These are phyloP conservation scores for Nomada lathburiana DNA, from an alignment of 2,888 invertebrate genomes.

Conservation along the genomic window DNA sequence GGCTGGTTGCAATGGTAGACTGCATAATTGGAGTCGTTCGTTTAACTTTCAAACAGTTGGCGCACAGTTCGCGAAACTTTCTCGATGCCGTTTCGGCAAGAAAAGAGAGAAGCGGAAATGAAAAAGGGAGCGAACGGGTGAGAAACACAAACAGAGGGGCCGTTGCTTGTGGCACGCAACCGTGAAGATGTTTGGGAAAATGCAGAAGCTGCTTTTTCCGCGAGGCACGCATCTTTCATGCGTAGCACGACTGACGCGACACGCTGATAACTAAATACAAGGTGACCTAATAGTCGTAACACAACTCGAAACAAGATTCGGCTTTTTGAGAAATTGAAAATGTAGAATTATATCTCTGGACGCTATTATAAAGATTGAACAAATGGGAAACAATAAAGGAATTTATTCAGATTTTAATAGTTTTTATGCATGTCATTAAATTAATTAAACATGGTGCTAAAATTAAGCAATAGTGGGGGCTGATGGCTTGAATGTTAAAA, in stretches of 20 bases:
- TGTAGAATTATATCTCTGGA: no score
- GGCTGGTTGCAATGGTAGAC: constrained; percentile 71
- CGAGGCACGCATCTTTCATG: constrained; percentile 14
- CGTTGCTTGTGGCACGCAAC: constrained; percentile 39
- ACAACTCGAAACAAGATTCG: constrained; percentile 4
- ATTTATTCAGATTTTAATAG: no score
- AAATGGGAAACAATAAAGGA: no score
- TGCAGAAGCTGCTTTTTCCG: constrained; percentile 59
- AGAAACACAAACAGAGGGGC: constrained; percentile 19
- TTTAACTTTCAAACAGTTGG: constrained; percentile 78
- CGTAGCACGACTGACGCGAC: constrained; percentile 15
- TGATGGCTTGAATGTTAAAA: no score
- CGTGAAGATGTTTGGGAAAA: constrained; percentile 50
- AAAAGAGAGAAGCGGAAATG: constrained; percentile 50
- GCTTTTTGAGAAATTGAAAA: background rate
- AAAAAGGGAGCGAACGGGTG: constrained; percentile 26
- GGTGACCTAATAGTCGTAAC: no score
- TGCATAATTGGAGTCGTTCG: constrained; percentile 81
- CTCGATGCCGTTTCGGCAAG: constrained; percentile 62
- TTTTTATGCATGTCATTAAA: no score
- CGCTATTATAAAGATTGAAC: no score
- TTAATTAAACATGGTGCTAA: no score
- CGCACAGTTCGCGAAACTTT: constrained; percentile 74
- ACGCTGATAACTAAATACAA: constrained; percentile 44
- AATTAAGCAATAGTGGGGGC: no score